Conservation (phyloP, 2,888 invertebrate species). For the Celastrina argiolus region DNA sequence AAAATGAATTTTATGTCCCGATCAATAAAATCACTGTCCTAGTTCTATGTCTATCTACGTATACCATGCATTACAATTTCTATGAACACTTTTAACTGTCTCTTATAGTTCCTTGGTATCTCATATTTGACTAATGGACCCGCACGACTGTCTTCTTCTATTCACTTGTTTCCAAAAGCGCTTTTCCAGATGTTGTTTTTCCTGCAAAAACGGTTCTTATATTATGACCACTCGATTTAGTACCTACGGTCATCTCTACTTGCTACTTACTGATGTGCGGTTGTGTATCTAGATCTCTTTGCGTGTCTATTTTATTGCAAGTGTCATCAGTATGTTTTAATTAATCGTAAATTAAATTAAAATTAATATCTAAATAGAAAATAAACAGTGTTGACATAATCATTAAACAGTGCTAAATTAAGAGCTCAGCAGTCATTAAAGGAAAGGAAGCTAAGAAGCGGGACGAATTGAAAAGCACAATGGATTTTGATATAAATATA, state of each 20-base stretch:
- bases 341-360: background rate
- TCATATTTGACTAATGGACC: conserved; percentile 69
- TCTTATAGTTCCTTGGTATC: conserved; percentile 30
- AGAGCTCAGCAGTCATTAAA: conserved; percentile 26
- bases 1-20: background rate
- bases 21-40: conserved; percentile 30
- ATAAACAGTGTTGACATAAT: conserved; percentile 6
- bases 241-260: background rate
- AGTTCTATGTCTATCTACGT: conserved; percentile 26
- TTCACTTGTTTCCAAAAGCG: conserved; percentile 89
- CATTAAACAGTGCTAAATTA: conserved; percentile 17
- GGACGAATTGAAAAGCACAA: conserved; percentile 71
- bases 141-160: conserved; percentile 81
- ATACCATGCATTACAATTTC: conserved; percentile 28
- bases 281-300: background rate
- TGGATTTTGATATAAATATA: conserved; percentile 71
- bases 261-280: background rate
- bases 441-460: conserved; percentile 53
- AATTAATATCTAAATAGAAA: background rate
- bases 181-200: conserved; percentile 83
- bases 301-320: background rate
- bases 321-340: background rate
- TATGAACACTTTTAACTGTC: conserved; percentile 34
- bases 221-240: background rate
- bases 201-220: conserved; percentile 70